Base-by-base conservation (phyloP, 53 echinoderm and acorn worm species). In the Patiria pectinifera region DNA sequence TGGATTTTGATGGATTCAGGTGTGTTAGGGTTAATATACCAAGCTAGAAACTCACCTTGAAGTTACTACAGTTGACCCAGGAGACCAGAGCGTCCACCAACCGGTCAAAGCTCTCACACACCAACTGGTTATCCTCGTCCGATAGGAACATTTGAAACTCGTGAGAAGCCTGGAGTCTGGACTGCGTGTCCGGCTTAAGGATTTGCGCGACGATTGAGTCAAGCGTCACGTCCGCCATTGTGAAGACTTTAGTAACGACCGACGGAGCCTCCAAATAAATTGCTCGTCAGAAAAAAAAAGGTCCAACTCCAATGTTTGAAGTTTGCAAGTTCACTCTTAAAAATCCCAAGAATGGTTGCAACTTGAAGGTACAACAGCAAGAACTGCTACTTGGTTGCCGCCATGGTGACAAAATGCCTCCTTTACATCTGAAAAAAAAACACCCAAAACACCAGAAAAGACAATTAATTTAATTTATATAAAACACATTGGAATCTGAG, bases 61-160 rank as follows among this genome's bases (percentile, higher is more conserved):
- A 97, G 91, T 97, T 97, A 75, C 97, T 97, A 83, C 96, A 95
- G 81, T 96, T 97, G 71, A 97, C 97, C 97, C 97, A 97, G 15
- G 91, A 80, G 10, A 94, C 95, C 24, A 97, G 92, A 48, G 93
- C 94, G 91, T 97, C 97, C 49, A 97, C 91, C 13, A 97, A 71
- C 77, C 94, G 91, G 86, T 97, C 98, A 78, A 96, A 93, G 87
- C 94, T 96, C n/a, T 97, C 98, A 90, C 98, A 96, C 7, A 95
- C 89, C 16, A 97, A 71, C 24, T 94, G 60, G 48, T 94, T 97
- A 19, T 77, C 78, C 15, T 89, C 87, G 78, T 96, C 95, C 43
- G 93, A 85, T 10, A 97, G 80, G 85, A 96, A 95, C 76, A 96
- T 94, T 91, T 96, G 96, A 69, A 97, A 84, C 61, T 96, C 96